Evolutionary conservation across 2,797 vertebrate genomes (phyloP).

Genomic region (Chelonia mydas): DNA sequence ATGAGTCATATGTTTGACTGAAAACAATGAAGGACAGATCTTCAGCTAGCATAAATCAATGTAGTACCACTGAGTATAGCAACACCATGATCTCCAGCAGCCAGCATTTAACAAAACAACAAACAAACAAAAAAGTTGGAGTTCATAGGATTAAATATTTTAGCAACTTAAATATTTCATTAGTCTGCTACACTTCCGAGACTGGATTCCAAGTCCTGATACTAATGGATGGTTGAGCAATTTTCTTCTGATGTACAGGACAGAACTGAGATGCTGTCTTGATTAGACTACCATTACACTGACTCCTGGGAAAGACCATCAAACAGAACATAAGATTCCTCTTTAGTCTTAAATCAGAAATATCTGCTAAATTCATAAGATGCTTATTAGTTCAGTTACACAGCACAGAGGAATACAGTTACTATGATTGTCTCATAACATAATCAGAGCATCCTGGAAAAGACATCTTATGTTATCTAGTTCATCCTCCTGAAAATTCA

Average conservation of each 20-base stretch:
- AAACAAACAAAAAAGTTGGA: background rate
- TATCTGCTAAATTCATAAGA: background rate
- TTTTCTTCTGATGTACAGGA: background rate
- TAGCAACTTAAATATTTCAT: conserved; percentile 10
- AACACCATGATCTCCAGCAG: background rate
- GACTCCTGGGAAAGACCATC: background rate
- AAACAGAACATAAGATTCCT: background rate
- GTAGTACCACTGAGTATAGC: background rate
- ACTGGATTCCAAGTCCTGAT: background rate
- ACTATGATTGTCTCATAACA: background rate
- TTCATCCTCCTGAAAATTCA: background rate
- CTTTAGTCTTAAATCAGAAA: background rate
- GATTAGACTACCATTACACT: background rate
- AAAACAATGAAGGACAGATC: background rate
- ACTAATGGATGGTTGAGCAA: background rate
- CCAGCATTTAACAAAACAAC: background rate
- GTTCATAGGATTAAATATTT: background rate
- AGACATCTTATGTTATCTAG: background rate
- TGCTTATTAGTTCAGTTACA: background rate
- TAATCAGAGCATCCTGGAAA: background rate
- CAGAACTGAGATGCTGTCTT: background rate
- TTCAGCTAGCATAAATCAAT: background rate
- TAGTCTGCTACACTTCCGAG: background rate
- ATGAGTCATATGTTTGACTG: background rate
- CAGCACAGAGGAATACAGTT: background rate